Percentiles rank a stretch among this genome's conserved stretches.
Evolutionary conservation across 2,113 vertebrate species (phyloP).

Genomic region (Lipotes vexillifer): DNA sequence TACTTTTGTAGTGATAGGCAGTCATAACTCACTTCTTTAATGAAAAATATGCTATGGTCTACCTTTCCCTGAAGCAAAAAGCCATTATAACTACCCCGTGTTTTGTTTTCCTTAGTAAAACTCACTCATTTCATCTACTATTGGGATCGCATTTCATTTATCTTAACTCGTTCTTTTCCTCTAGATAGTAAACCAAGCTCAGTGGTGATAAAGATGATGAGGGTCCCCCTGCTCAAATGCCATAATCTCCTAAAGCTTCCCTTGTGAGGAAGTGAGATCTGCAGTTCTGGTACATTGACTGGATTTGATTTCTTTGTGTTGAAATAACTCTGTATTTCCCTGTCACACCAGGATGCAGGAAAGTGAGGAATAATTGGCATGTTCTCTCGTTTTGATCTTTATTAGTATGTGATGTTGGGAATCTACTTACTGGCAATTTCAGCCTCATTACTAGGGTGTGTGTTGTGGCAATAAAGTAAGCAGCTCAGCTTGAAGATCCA

Average conservation of each 20-base stretch:
- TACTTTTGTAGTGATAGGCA: not conserved
- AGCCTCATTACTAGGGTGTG: not conserved
- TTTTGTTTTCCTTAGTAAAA: not conserved
- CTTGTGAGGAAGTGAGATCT: not conserved
- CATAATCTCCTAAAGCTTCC: not conserved
- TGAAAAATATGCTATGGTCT: not conserved
- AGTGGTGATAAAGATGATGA: not conserved
- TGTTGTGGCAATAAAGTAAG: slow-evolving; percentile 23
- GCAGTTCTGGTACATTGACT: not conserved
- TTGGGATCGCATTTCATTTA: not conserved
- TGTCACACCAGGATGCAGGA: not conserved
- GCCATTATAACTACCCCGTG: not conserved
- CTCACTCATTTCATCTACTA: not conserved
- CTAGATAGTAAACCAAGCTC: not conserved
- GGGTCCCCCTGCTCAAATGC: not conserved
- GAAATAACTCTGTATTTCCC: slow-evolving; percentile 8
- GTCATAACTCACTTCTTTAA: not conserved
- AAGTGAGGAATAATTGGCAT: not conserved
- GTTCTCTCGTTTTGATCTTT: slow-evolving; percentile 35
- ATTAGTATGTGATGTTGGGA: slow-evolving; percentile 29
- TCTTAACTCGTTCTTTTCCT: not conserved
- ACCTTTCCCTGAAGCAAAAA: not conserved
- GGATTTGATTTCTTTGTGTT: slow-evolving; percentile 19
- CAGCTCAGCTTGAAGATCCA: not conserved
- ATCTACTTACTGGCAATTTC: not conserved